Percentiles rank a stretch among this genome's conserved stretches.
phyloP scores from a whole-genome alignment of 2,113 vertebrate species.

The Phylloscopus trochiloides region DNA sequence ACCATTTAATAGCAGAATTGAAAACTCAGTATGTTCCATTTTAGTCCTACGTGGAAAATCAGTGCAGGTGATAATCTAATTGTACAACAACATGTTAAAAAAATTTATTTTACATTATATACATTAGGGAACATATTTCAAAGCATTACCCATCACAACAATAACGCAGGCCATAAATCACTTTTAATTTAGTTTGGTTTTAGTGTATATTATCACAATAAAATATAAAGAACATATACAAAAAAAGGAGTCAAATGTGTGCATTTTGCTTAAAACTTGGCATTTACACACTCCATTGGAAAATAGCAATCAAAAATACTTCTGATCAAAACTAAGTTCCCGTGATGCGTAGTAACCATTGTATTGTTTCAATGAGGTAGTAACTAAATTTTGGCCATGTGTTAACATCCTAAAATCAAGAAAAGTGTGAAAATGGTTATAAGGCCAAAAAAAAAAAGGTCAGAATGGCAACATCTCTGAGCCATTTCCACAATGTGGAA shows the following conservation, averaged over 20 bases:
- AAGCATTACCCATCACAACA: slow-evolving; percentile 75
- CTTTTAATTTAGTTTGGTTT: slow-evolving; percentile 74
- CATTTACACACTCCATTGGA: slow-evolving; percentile 71
- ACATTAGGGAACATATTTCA: slow-evolving; percentile 78
- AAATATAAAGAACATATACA: slow-evolving; percentile 77
- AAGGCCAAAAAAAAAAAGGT: slow-evolving; percentile 73
- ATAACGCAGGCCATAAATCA: slow-evolving; percentile 77
- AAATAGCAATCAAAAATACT: slow-evolving; percentile 71
- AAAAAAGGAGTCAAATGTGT: slow-evolving; percentile 70
- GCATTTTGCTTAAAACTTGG: slow-evolving; percentile 72
- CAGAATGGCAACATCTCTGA: slow-evolving; percentile 62
- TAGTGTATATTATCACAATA: slow-evolving; percentile 77
- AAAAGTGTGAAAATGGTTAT: slow-evolving; percentile 66
- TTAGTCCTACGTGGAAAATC: slow-evolving; percentile 31
- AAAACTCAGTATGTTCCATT: slow-evolving; percentile 14
- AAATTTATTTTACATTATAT: slow-evolving; percentile 87
- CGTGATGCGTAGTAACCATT: slow-evolving; percentile 74
- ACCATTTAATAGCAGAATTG: slow-evolving; percentile 47
- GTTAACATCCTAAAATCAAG: slow-evolving; percentile 74
- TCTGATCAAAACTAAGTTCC: slow-evolving; percentile 72
- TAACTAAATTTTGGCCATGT: slow-evolving; percentile 83
- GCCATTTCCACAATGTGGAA: slow-evolving; percentile 68
- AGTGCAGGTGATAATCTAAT: slow-evolving; percentile 63
- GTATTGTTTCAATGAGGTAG: slow-evolving; percentile 82
- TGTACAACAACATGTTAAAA: slow-evolving; percentile 79